phyloP scores from a whole-genome alignment of 2,113 vertebrate species.

The Pachypanchax playfairii region DNA sequence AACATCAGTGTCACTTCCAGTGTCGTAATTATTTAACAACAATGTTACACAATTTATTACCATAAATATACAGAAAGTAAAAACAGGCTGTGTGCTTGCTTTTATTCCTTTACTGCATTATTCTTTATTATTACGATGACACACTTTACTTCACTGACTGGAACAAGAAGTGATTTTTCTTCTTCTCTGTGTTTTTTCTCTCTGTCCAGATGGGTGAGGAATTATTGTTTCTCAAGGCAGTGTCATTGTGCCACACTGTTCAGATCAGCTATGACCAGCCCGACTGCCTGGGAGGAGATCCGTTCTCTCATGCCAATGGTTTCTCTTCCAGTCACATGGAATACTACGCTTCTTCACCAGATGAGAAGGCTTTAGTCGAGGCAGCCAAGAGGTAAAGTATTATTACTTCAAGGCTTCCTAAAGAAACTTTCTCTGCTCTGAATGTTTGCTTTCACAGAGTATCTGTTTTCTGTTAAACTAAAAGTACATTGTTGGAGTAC shows the following conservation, averaged over 20 bases:
- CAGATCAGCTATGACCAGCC: conserved; percentile 91
- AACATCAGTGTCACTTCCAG: not conserved
- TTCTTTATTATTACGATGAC: not conserved
- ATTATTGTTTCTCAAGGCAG: conserved; percentile 92
- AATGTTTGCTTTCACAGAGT: too few relatives aligned
- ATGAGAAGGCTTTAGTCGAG: conserved; percentile 97
- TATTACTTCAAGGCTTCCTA: not conserved
- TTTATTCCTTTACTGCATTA: not conserved
- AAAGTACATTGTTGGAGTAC: too few relatives aligned
- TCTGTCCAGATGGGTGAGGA: conserved; percentile 84
- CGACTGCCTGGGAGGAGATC: conserved; percentile 80
- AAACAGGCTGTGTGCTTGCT: too few relatives aligned
- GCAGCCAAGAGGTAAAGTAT: conserved; percentile 87
- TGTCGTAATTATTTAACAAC: not conserved
- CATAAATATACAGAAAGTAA: not conserved
- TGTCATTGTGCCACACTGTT: conserved; percentile 95
- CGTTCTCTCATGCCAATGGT: conserved; percentile 83
- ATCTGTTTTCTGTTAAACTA: too few relatives aligned
- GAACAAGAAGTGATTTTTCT: not conserved
- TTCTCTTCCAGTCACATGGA: conserved; percentile 82
- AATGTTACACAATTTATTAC: not conserved
- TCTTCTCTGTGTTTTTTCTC: conserved; percentile 9
- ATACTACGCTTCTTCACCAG: conserved; percentile 96
- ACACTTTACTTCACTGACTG: not conserved
- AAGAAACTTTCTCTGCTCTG: not conserved